Evolutionary conservation across 1,140 invertebrate species (phyloP).

Genomic region (Sarcophaga peregrina): DNA sequence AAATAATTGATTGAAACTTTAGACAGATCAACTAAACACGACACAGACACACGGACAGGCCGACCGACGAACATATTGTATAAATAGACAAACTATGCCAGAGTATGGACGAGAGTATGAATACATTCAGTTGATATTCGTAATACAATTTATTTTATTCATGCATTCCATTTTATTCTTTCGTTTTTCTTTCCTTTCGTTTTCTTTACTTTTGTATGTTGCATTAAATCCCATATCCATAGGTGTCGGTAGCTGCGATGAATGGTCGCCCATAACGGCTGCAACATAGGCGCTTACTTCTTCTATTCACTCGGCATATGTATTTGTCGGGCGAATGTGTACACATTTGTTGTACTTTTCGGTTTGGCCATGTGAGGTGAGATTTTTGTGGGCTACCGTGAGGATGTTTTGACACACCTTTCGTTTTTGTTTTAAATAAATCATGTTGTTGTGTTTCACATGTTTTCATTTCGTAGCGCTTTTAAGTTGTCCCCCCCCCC

Average conservation of each 20-base stretch:
- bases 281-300: too few species aligned
- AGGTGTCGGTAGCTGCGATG: background rate
- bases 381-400: conserved; percentile 33
- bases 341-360: background rate
- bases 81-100: conserved; percentile 9
- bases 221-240: conserved; percentile 16
- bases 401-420: conserved; percentile 41
- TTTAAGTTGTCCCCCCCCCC: background rate
- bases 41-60: background rate
- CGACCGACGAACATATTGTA: background rate
- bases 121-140: background rate
- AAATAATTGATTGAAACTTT: conserved; percentile 34
- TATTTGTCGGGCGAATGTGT: background rate
- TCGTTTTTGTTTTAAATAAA: conserved; percentile 26
- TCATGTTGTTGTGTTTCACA: conserved; percentile 36
- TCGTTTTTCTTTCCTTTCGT: background rate
- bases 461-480: background rate
- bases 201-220: background rate
- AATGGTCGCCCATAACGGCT: background rate
- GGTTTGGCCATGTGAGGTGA: conserved; percentile 29
- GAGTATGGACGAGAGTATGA: background rate
- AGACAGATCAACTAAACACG: conserved; percentile 2
- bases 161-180: background rate
- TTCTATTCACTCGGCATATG: background rate
- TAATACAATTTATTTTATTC: background rate